These are phyloP conservation scores for Mimumesa dahlbomi DNA, from an alignment of 2,888 invertebrate species.

Conservation along the genomic window DNA sequence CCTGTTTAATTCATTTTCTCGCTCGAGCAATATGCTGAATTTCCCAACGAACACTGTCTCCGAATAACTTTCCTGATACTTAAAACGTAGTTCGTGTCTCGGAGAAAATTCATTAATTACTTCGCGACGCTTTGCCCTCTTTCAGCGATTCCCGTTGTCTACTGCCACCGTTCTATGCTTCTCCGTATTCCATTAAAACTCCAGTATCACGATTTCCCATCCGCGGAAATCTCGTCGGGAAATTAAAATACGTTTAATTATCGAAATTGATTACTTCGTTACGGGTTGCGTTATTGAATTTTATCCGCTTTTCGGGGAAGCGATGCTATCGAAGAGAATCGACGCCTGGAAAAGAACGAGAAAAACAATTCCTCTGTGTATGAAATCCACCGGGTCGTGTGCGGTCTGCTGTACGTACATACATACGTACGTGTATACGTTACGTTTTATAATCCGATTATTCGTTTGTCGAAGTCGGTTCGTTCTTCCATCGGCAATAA, in stretches of 20 bases:
- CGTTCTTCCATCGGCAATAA: background rate
- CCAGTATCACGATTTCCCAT: background rate
- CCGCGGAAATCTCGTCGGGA: background rate
- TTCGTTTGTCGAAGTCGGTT: too few species aligned
- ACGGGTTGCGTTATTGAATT: background rate
- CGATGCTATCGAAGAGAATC: too few species aligned
- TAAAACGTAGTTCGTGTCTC: constrained; percentile 51
- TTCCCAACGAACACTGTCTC: constrained; percentile 15
- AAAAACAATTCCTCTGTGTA: too few species aligned
- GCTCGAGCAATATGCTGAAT: constrained; percentile 1
- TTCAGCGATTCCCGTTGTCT: constrained; percentile 25
- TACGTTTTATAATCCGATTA: too few species aligned
- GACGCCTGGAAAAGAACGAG: too few species aligned
- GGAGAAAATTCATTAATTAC: constrained; percentile 55
- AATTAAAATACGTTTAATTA: background rate
- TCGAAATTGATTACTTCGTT: background rate
- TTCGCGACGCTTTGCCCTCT: constrained; percentile 29
- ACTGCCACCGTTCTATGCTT: background rate
- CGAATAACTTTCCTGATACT: constrained; percentile 43
- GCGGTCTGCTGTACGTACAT: too few species aligned
- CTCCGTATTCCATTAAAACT: constrained; percentile 34
- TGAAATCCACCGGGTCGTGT: too few species aligned
- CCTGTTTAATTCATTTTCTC: too few species aligned
- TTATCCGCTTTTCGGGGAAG: too few species aligned
- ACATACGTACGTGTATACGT: too few species aligned